Evolutionary conservation across 2,888 invertebrate genomes (phyloP), one percentile per base, ranked within the genome.

Genomic region (Yponomeuta malinellus): DNA sequence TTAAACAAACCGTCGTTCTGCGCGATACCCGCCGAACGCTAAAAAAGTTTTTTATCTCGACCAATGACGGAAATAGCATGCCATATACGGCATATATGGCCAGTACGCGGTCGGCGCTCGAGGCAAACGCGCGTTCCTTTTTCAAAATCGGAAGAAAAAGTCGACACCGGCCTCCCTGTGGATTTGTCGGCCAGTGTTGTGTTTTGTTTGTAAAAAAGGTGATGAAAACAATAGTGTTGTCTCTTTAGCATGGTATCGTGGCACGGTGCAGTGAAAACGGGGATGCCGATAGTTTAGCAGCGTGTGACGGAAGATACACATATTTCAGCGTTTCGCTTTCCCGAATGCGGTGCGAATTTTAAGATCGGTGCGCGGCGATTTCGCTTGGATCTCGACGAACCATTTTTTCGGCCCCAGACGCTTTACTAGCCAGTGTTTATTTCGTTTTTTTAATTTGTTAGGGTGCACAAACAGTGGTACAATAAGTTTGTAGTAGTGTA

Each of bases 91-190:
- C 68, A 68, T 52, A 68, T 68, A 52, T 68, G 59, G 73, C 72
- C 76, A 77, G 78, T 76, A 71, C 74, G 73, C 74, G 72, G 71
- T 65, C 64, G 72, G 66, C 73, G 67, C n/a, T 66, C 73, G 73
- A 52, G 72, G 72, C 73, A 75, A 72, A 75, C 72, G 73, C 73
- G 72, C 71, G 69, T 59, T 33, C 48, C 12, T 64, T 63, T 68
- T 68, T 68, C 43, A 33, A 71, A 68, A 43, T 64, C 63, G 10
- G 37, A 70, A 64, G 68, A 52, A 65, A 70, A 48, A 69, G 29
- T 52, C 37, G 63, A 43, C 64, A 68, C 64, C 70, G 65, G 37
- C 59, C 9, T 59, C 59, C 12, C 29, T 10, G 64, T 52, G 69
- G 66, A 69, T 29, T 69, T 70, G 48, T 64, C 48, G 65, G 70